Base-by-base conservation (phyloP, 2,888 invertebrate species). In the Eudasyphora cyanicolor region DNA sequence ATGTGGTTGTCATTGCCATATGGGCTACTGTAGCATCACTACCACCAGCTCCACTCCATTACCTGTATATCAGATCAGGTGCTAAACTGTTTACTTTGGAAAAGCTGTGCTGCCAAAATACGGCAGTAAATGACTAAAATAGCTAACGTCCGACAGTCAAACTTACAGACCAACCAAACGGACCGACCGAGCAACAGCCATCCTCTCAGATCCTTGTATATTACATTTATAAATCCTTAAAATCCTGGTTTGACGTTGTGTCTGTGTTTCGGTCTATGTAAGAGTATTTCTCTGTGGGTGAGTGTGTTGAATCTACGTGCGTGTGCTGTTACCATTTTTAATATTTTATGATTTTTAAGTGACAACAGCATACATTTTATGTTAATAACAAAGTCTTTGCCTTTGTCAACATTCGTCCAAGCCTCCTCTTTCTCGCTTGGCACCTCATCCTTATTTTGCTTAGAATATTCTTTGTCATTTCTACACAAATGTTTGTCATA, bases 341-440 rank as follows among this genome's bases (percentile, higher is more conserved):
- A 57, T 67, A 79, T 79, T 75, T 79, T 60, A 60, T 75, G 24
- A 12, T 75, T 60, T 70, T 75, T 70, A 70, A 62, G 51, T 62
- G 69, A 70, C 49, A 75, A 49, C 45, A 71, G 38, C 45, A 79
- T 74, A 74, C 57, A 79, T 67, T 54, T 73, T 45, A 42, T 45
- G 67, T 79, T 77, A 62, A 57, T 69, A 75, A 62, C 74, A 74
- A 45, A 8, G 17, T 29, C 24, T 42, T 24, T 29, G 45, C 32
- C 57, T 24, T 14, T 38, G 38, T 35, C 21, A 32, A 3, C 29
- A n/a, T 14, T 70, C 10, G 21, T 17, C 27, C 8, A 27, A 38
- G 32, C 29, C 51, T 69, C 45, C 17, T n/a, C 4, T 32, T 60
- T n/a, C n/a, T n/a, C n/a, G n/a, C n/a, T n/a, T n/a, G 49, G n/a